These are phyloP conservation scores for Hirtodrosophila cameraria DNA, from an alignment of 2,888 invertebrate genomes.

Conservation along the genomic window DNA sequence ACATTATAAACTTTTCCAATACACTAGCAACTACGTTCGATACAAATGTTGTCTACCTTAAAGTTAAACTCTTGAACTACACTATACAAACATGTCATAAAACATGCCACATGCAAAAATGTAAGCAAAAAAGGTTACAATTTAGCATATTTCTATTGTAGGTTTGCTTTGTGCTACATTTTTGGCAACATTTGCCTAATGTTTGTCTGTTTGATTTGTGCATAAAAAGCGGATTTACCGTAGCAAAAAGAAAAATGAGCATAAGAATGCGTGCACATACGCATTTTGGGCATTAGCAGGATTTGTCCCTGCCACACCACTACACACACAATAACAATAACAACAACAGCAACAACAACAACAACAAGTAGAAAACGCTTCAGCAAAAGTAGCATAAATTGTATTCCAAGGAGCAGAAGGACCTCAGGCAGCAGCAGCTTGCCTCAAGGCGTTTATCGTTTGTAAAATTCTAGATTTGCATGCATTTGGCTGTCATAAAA, in stretches of 20 bases:
- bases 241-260: slow-evolving; percentile 61
- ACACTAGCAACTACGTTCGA: no score
- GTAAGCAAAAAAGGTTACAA: slow-evolving; percentile 21
- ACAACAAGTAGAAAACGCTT: slow-evolving; percentile 7
- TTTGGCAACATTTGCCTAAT: slow-evolving; percentile 23
- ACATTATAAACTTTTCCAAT: no score
- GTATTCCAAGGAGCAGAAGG: slow-evolving; percentile 35
- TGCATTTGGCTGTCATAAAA: slow-evolving; percentile 76
- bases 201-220: slow-evolving; percentile 58
- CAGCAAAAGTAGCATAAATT: slow-evolving; percentile 66
- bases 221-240: slow-evolving; percentile 46
- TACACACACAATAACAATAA: slow-evolving; percentile 27
- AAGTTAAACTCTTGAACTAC: no score
- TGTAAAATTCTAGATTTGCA: slow-evolving; percentile 78
- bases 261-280: slow-evolving; percentile 61
- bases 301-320: slow-evolving; percentile 45
- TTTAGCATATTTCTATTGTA: slow-evolving; percentile 14
- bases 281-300: slow-evolving; percentile 67
- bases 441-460: slow-evolving; percentile 75
- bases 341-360: slow-evolving; percentile 22
- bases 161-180: not conserved
- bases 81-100: not conserved
- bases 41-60: no score
- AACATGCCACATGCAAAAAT: slow-evolving; percentile 1
- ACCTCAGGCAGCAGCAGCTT: slow-evolving; percentile 58